Conservation (phyloP, 1,140 invertebrate genomes). For the Drosophila novamexicana region DNA sequence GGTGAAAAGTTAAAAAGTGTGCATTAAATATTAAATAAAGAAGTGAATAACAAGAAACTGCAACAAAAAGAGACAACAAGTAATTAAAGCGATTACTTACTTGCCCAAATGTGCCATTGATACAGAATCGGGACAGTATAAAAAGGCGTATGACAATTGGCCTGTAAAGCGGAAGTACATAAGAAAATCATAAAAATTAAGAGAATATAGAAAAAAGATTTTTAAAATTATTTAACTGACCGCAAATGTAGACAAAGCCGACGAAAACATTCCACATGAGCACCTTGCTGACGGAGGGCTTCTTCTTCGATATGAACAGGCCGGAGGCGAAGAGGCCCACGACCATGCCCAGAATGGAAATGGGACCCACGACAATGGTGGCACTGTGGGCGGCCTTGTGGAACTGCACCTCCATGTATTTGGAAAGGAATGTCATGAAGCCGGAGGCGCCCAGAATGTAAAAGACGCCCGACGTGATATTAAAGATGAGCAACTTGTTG, state of each 20-base stretch:
- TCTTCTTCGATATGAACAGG: constrained; percentile 87
- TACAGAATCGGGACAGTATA: constrained; percentile 85
- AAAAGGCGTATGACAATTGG: constrained; percentile 86
- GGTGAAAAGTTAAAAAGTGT: not conserved
- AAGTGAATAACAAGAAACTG: not conserved
- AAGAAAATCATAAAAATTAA: not conserved
- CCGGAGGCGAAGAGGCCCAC: constrained; percentile 88
- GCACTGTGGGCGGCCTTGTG: constrained; percentile 87
- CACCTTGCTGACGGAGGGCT: constrained; percentile 86
- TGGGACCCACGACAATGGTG: constrained; percentile 87
- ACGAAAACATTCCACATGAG: constrained; percentile 88
- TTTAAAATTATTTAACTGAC: constrained; percentile 71
- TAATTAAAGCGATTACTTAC: constrained; percentile 49
- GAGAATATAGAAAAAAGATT: not conserved
- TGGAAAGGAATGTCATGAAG: constrained; percentile 89
- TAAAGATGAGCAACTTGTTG: constrained; percentile 87
- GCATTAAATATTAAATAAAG: not conserved
- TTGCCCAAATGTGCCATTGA: constrained; percentile 53
- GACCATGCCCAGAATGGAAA: constrained; percentile 86
- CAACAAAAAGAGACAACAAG: not conserved
- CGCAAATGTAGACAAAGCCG: constrained; percentile 85
- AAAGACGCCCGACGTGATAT: constrained; percentile 86
- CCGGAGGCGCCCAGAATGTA: constrained; percentile 88
- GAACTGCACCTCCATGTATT: constrained; percentile 90
- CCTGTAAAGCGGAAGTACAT: constrained; percentile 54